Conservation (phyloP, 1,140 invertebrate genomes). For the Brachionus koreanus region DNA sequence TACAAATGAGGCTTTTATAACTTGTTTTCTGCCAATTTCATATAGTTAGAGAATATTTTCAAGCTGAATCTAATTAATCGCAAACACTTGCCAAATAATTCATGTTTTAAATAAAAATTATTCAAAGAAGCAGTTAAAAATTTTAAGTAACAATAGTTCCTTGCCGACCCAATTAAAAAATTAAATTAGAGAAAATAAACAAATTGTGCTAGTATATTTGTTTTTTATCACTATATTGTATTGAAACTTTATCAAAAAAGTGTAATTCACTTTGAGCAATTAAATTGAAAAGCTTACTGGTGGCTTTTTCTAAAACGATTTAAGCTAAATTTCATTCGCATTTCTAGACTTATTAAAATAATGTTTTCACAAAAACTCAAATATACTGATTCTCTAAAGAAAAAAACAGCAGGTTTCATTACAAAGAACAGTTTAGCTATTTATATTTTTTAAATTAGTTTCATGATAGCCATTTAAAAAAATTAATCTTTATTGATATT, state of each 20-base stretch:
- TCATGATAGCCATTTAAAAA: neutral
- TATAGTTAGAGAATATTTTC: neutral
- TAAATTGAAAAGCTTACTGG: neutral
- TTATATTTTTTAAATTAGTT: neutral
- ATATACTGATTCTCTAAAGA: neutral
- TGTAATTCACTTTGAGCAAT: constrained; percentile 17
- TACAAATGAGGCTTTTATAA: neutral
- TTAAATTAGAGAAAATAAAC: constrained; percentile 21
- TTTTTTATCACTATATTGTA: neutral
- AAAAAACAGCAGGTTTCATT: neutral
- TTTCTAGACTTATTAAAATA: constrained; percentile 24
- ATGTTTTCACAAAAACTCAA: constrained; percentile 27
- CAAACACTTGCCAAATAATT: constrained; percentile 15
- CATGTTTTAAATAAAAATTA: constrained; percentile 3
- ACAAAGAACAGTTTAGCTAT: neutral
- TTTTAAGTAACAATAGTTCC: constrained; percentile 4
- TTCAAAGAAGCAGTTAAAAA: neutral
- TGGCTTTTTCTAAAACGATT: neutral
- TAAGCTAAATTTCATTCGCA: neutral
- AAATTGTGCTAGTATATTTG: constrained; percentile 19
- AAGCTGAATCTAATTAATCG: constrained; percentile 1
- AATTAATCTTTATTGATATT: neutral
- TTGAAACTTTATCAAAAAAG: constrained; percentile 28
- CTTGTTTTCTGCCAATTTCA: constrained; percentile 19
- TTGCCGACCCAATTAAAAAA: constrained; percentile 13